Percentiles rank a stretch among this genome's conserved stretches.
phyloP scores from a whole-genome alignment of 2,113 vertebrate genomes.

The Chiloscyllium plagiosum region DNA sequence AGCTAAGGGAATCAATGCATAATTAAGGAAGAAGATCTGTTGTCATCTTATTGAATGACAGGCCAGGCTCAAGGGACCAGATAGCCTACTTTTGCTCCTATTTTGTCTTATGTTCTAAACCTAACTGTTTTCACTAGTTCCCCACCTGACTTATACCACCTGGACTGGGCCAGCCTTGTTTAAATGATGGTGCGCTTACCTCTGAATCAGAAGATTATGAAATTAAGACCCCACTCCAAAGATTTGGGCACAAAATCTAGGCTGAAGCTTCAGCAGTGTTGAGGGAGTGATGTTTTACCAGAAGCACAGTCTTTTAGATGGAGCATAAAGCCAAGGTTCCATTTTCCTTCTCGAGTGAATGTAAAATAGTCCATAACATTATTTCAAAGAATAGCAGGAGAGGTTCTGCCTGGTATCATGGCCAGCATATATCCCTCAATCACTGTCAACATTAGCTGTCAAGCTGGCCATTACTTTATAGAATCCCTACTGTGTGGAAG shows the following conservation, averaged over 20 bases:
- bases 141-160: not conserved
- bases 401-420: not conserved
- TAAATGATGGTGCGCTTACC: not conserved
- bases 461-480: not conserved
- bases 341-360: not conserved
- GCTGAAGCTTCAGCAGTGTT: not conserved
- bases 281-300: not conserved
- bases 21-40: not conserved
- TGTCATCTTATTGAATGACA: not conserved
- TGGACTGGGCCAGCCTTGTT: not conserved
- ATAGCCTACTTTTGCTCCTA: not conserved
- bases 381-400: not conserved
- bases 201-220: not conserved
- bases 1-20: not conserved
- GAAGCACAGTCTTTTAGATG: not conserved
- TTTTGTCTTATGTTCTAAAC: not conserved
- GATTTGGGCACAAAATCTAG: not conserved
- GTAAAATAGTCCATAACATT: not conserved
- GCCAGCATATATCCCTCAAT: not conserved
- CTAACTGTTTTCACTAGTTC: not conserved
- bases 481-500: too few relatives aligned
- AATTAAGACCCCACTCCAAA: not conserved
- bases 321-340: not conserved
- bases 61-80: too few relatives aligned
- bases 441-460: not conserved